A percentile compares a stretch with the other conserved stretches of the same genome.
Evolutionary conservation across 1,140 invertebrate genomes (phyloP).

Genomic region (Bombus ignitus): DNA sequence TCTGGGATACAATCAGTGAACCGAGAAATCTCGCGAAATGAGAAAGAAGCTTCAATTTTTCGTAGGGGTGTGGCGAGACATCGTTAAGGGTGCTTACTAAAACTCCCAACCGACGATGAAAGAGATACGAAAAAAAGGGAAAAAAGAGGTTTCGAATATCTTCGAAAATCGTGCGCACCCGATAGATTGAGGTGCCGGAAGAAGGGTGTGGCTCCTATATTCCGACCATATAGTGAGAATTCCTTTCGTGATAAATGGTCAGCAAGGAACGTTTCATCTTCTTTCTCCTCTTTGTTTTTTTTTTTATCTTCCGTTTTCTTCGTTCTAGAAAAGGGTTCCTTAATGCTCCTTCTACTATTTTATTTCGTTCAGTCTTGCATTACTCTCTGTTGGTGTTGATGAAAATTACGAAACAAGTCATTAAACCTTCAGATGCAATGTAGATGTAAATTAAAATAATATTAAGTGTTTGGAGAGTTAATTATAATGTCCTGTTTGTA

Average conservation of each 20-base stretch:
- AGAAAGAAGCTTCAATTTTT: conserved; percentile 49
- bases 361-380: background rate
- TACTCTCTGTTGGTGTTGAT: background rate
- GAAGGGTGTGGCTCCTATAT: conserved; percentile 61
- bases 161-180: conserved; percentile 50
- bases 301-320: conserved; percentile 9
- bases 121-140: conserved; percentile 30
- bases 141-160: conserved; percentile 53
- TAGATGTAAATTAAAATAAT: too few relatives aligned
- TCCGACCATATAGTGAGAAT: conserved; percentile 36
- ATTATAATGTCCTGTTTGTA: too few relatives aligned
- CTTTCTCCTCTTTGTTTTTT: conserved; percentile 6
- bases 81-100: conserved; percentile 63
- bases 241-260: conserved; percentile 57
- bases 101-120: conserved; percentile 27
- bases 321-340: conserved; percentile 24
- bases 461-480: too few relatives aligned
- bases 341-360: conserved; percentile 27
- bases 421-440: too few relatives aligned
- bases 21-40: conserved; percentile 56
- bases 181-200: conserved; percentile 64
- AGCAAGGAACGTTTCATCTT: conserved; percentile 1
- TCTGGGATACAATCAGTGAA: conserved; percentile 23
- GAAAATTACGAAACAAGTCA: background rate
- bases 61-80: conserved; percentile 59